These are phyloP conservation scores for Myotis vivesi DNA, from an alignment of 2,797 vertebrate species.

Conservation along the genomic window DNA sequence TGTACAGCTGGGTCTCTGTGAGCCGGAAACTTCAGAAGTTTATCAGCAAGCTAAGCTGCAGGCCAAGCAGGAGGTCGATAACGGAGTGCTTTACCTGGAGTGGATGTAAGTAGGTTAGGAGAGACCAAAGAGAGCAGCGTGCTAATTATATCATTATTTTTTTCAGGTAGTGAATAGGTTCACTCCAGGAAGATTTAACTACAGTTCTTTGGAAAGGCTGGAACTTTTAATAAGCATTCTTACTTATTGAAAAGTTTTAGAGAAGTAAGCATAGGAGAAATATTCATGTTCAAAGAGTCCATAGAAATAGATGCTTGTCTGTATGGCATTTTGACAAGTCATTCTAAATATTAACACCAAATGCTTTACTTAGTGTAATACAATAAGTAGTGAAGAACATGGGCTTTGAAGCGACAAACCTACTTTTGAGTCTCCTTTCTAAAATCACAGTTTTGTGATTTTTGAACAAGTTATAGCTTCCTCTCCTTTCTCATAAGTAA, in stretches of 20 bases:
- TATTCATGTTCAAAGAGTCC: neutral
- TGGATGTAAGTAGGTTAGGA: conserved; percentile 90
- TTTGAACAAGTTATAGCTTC: neutral
- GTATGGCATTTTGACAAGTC: neutral
- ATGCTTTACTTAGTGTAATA: neutral
- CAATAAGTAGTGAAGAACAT: neutral
- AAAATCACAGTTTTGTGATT: conserved; percentile 7
- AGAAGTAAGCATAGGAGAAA: conserved; percentile 42
- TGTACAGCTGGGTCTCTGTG: conserved; percentile 94
- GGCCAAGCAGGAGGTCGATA: conserved; percentile 85
- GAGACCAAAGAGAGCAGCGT: neutral
- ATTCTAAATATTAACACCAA: conserved; percentile 11
- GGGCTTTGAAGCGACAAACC: neutral
- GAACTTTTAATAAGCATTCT: conserved; percentile 62
- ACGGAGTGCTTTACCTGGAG: conserved; percentile 91
- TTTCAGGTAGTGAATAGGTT: conserved; percentile 36
- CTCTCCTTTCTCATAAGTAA: neutral
- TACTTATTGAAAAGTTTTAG: conserved; percentile 49
- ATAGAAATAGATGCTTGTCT: neutral
- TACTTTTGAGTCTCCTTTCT: neutral
- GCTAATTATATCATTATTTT: conserved; percentile 45
- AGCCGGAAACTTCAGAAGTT: conserved; percentile 91
- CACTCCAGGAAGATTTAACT: conserved; percentile 28
- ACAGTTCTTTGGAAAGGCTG: conserved; percentile 36
- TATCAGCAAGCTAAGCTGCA: conserved; percentile 90